Conservation (phyloP, 2,113 vertebrate species). For the Rhea americana region DNA sequence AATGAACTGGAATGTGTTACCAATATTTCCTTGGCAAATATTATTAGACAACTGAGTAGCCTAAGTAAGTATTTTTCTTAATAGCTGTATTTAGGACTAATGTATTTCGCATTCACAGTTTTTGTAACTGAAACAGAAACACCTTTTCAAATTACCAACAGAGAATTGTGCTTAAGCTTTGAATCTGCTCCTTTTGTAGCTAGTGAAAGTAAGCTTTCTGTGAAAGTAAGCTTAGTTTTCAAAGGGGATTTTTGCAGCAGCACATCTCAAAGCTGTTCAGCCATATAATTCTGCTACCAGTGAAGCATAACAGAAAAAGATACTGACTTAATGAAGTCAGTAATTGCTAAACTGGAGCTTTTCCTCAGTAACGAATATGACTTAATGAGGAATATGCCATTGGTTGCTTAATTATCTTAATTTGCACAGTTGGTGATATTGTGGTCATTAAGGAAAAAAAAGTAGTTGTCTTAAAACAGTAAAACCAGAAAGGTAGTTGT, state of each 20-base stretch:
- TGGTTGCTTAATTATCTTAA: not conserved
- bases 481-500: not conserved
- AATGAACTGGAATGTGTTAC: conserved; percentile 99
- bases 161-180: not conserved
- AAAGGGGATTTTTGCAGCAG: not conserved
- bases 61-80: conserved; percentile 88
- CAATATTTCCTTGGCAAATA: conserved; percentile 97
- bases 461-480: not conserved
- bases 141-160: not conserved
- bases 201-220: not conserved
- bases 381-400: not conserved
- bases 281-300: not conserved
- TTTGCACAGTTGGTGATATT: not conserved
- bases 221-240: not conserved
- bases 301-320: not conserved
- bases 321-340: not conserved
- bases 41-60: conserved; percentile 98
- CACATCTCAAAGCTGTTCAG: not conserved
- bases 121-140: not conserved
- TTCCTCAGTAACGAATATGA: not conserved
- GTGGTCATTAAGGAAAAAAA: not conserved
- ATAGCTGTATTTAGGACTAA: not conserved
- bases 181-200: not conserved
- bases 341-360: not conserved
- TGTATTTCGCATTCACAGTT: not conserved